Conservation (phyloP, 2,888 invertebrate genomes). For the Lottia scabra region DNA sequence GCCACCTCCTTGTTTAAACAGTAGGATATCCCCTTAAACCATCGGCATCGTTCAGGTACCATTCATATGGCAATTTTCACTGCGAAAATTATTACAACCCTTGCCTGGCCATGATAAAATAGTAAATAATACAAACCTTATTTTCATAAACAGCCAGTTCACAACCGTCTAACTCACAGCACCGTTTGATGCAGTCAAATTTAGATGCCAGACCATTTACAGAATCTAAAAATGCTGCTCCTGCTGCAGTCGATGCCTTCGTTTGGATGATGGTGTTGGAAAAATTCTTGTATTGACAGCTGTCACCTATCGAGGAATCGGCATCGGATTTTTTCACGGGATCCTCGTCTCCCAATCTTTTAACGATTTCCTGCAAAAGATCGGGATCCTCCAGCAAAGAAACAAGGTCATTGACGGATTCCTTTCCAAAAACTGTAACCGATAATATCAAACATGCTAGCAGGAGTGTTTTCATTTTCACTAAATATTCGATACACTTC, state of each 20-base stretch:
- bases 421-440: conserved; percentile 4
- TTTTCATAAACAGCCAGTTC: conserved; percentile 53
- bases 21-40: too few species aligned
- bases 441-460: not conserved
- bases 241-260: conserved; percentile 41
- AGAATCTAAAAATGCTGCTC: conserved; percentile 44
- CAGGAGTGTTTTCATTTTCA: conserved; percentile 11
- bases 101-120: too few species aligned
- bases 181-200: conserved; percentile 42
- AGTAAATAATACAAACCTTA: conserved; percentile 48
- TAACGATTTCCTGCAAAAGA: conserved; percentile 35
- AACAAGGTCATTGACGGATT: conserved; percentile 21
- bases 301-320: not conserved
- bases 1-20: too few species aligned
- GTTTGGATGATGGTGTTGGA: conserved; percentile 50
- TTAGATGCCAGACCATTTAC: conserved; percentile 28
- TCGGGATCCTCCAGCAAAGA: conserved; percentile 37
- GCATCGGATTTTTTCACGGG: not conserved
- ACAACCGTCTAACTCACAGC: conserved; percentile 48
- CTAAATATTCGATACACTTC: not conserved
- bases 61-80: too few species aligned
- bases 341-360: conserved; percentile 32
- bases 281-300: conserved; percentile 9
- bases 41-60: too few species aligned
- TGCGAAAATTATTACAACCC: too few species aligned